Evolutionary conservation across 2,797 vertebrate species (phyloP).

Genomic region (Aeoliscus strigatus): DNA sequence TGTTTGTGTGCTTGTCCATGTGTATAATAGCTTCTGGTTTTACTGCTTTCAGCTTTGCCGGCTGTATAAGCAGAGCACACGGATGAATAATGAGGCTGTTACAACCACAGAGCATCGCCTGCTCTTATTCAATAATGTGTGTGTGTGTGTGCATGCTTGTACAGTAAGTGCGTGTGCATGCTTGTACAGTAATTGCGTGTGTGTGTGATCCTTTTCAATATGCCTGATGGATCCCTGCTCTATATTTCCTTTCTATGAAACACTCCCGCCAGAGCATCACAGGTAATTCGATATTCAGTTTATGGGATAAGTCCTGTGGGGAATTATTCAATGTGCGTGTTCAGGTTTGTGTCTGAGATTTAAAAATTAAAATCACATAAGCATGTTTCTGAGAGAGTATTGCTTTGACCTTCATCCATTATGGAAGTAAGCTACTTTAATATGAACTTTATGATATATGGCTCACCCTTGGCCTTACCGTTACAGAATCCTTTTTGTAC

Average conservation of each 20-base stretch:
- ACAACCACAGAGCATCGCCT: conserved; percentile 45
- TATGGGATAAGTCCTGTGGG: conserved; percentile 40
- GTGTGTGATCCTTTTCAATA: conserved; percentile 46
- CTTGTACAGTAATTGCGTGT: conserved; percentile 26
- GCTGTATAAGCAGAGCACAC: conserved; percentile 47
- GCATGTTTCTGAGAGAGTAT: conserved; percentile 3
- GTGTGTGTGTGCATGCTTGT: conserved; percentile 11
- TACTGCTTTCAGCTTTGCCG: conserved; percentile 46
- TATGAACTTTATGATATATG: conserved; percentile 8
- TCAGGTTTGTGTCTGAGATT: neutral
- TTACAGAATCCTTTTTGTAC: conserved; percentile 6
- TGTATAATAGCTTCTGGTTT: conserved; percentile 43
- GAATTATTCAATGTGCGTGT: conserved; percentile 11
- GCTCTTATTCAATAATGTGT: conserved; percentile 52
- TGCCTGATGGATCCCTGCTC: conserved; percentile 47
- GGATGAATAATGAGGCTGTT: conserved; percentile 71
- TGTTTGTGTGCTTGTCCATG: conserved; percentile 17
- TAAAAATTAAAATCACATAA: conserved; percentile 9
- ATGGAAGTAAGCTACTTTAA: conserved; percentile 3
- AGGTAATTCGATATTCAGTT: conserved; percentile 53
- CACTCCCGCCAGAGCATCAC: conserved; percentile 41
- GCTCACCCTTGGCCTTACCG: conserved; percentile 9
- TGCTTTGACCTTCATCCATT: conserved; percentile 9
- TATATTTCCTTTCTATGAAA: conserved; percentile 49
- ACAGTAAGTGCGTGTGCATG: conserved; percentile 4